phyloP scores from a whole-genome alignment of 1,140 invertebrate species.

The Elysia chlorotica region DNA sequence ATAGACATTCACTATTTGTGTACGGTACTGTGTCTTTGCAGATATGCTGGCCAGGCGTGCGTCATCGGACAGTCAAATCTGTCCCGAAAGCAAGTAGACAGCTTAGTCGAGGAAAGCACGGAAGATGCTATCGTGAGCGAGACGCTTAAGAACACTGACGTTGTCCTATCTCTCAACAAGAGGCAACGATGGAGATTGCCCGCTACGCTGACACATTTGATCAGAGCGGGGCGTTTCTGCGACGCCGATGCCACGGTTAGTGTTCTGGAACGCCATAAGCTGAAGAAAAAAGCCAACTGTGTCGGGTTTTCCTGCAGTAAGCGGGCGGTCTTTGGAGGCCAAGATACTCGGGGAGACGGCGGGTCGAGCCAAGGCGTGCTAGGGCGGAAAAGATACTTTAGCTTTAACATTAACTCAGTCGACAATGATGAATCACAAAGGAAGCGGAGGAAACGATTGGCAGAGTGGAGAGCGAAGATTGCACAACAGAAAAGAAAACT shows the following conservation, averaged over 20 bases:
- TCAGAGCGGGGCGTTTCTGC: slow-evolving; percentile 5
- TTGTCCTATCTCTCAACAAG: slow-evolving; percentile 34
- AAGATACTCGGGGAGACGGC: too few species aligned
- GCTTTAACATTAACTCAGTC: slow-evolving; percentile 14
- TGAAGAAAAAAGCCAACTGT: slow-evolving; percentile 28
- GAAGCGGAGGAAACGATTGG: background rate
- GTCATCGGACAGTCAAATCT: background rate
- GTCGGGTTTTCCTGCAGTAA: slow-evolving; percentile 29
- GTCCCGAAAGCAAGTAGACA: background rate
- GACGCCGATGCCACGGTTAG: slow-evolving; percentile 20
- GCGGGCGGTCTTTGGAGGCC: slow-evolving; percentile 7
- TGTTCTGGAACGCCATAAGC: slow-evolving; percentile 32
- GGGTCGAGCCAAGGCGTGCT: too few species aligned
- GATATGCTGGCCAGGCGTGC: slow-evolving; percentile 1
- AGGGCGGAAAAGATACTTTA: slow-evolving; percentile 23
- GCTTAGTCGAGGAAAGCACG: slow-evolving; percentile 19
- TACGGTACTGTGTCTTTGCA: background rate
- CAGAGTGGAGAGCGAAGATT: background rate
- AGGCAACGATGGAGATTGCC: slow-evolving; percentile 30
- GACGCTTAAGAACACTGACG: slow-evolving; percentile 9
- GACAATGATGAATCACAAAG: background rate
- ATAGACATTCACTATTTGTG: background rate
- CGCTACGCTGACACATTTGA: slow-evolving; percentile 18
- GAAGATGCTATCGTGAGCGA: background rate
- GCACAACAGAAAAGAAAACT: background rate